These are phyloP conservation scores for Podiceps cristatus DNA, from an alignment of 2,113 vertebrate genomes.

Conservation along the genomic window DNA sequence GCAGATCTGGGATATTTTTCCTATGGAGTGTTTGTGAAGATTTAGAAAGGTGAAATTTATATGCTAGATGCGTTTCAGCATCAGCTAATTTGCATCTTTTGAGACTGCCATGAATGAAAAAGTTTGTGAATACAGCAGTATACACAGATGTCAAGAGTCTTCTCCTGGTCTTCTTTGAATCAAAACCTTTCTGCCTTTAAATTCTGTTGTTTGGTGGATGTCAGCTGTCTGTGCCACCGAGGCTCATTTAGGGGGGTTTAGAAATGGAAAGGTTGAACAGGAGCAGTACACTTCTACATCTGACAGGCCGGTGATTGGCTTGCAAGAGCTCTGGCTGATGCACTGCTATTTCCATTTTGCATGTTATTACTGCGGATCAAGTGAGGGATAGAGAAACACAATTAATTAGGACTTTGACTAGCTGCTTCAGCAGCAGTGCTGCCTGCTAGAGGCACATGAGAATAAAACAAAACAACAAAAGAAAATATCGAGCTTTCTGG, in stretches of 20 bases:
- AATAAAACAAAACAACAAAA: background rate
- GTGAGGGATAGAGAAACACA: background rate
- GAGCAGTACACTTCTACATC: background rate
- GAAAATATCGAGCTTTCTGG: background rate
- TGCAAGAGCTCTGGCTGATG: constrained; percentile 8
- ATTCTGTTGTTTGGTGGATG: background rate
- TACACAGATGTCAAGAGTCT: background rate
- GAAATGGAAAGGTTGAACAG: background rate
- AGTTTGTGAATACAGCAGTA: background rate
- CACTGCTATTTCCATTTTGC: constrained; percentile 19
- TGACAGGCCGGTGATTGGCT: background rate
- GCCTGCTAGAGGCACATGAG: background rate
- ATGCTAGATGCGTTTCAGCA: background rate
- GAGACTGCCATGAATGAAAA: background rate
- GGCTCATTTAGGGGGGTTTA: background rate
- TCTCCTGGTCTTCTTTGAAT: background rate
- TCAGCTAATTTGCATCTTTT: background rate
- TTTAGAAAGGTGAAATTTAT: background rate
- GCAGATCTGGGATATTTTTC: background rate
- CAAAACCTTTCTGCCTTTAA: background rate
- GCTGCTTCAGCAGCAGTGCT: background rate
- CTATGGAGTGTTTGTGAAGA: background rate
- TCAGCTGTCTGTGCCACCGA: background rate
- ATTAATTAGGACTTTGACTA: constrained; percentile 6
- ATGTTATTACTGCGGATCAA: background rate